A percentile compares a stretch with the other conserved stretches of the same genome.
phyloP scores from a whole-genome alignment of 2,797 vertebrate genomes.

The Centroberyx gerrardi region DNA sequence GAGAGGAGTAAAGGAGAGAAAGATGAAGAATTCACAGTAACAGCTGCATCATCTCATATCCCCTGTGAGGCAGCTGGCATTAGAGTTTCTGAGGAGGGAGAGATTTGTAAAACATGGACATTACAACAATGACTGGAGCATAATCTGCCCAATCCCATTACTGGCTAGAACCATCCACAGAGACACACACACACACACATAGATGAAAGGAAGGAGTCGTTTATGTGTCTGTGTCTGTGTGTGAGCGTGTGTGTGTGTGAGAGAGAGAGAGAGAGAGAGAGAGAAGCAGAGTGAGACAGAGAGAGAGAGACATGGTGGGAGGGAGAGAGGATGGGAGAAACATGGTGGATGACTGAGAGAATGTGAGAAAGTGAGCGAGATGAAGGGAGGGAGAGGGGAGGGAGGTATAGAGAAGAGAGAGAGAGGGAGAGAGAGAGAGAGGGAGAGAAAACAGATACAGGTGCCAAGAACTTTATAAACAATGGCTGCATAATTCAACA shows the following conservation, averaged over 20 bases:
- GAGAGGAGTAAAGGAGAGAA: constrained; percentile 17
- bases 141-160: constrained; percentile 82
- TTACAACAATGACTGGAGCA: constrained; percentile 76
- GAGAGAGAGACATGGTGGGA: constrained; percentile 23
- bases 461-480: background rate
- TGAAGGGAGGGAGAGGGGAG: background rate
- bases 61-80: constrained; percentile 58
- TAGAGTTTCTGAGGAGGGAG: constrained; percentile 56
- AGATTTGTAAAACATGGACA: constrained; percentile 82
- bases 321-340: constrained; percentile 12
- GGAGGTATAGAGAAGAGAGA: background rate
- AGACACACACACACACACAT: constrained; percentile 17
- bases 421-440: too few species aligned
- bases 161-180: constrained; percentile 59
- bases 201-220: constrained; percentile 50
- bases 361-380: constrained; percentile 7
- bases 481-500: background rate
- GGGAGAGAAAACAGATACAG: background rate
- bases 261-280: constrained; percentile 20
- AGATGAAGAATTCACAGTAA: constrained; percentile 38
- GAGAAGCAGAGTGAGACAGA: constrained; percentile 11
- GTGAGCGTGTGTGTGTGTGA: constrained; percentile 44
- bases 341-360: background rate
- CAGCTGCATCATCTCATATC: constrained; percentile 55
- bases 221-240: constrained; percentile 41